phyloP scores from a whole-genome alignment of 2,113 vertebrate genomes.

The Sphaerodactylus townsendi region DNA sequence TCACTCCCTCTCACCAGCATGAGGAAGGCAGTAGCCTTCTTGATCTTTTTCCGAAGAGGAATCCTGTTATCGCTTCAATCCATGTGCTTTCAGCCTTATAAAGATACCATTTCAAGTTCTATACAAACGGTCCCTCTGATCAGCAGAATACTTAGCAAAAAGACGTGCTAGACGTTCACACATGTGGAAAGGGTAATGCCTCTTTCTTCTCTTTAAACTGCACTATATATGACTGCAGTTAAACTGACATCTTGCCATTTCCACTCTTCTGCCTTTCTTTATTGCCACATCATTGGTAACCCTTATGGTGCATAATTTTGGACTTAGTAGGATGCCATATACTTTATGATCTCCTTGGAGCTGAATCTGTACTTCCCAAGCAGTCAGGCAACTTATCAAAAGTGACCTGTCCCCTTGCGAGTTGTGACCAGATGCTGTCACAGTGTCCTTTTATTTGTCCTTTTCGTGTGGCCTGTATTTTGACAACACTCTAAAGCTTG shows the following conservation, averaged over 20 bases:
- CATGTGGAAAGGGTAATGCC: not conserved
- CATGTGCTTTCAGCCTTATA: constrained; percentile 21
- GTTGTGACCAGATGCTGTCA: not conserved
- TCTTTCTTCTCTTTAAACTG: constrained; percentile 18
- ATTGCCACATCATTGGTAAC: constrained; percentile 12
- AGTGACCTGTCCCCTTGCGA: not conserved
- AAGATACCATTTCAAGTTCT: constrained; percentile 27
- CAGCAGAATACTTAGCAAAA: not conserved
- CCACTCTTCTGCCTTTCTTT: not conserved
- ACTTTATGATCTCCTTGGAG: constrained; percentile 13
- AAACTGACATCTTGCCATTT: constrained; percentile 31
- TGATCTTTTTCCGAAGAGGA: constrained; percentile 20
- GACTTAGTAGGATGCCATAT: constrained; percentile 2
- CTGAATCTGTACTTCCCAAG: constrained; percentile 19
- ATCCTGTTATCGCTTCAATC: constrained; percentile 24
- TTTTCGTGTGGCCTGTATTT: not conserved
- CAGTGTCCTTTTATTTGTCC: not conserved
- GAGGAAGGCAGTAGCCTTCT: not conserved
- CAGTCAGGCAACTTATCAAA: not conserved
- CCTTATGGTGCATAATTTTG: not conserved
- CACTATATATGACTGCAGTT: constrained; percentile 1
- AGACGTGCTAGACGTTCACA: constrained; percentile 17
- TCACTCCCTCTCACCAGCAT: not conserved
- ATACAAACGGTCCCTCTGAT: not conserved
- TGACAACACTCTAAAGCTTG: constrained; percentile 8